These are phyloP conservation scores for Limnothrissa miodon DNA, from an alignment of 2,113 vertebrate genomes.

Conservation along the genomic window DNA sequence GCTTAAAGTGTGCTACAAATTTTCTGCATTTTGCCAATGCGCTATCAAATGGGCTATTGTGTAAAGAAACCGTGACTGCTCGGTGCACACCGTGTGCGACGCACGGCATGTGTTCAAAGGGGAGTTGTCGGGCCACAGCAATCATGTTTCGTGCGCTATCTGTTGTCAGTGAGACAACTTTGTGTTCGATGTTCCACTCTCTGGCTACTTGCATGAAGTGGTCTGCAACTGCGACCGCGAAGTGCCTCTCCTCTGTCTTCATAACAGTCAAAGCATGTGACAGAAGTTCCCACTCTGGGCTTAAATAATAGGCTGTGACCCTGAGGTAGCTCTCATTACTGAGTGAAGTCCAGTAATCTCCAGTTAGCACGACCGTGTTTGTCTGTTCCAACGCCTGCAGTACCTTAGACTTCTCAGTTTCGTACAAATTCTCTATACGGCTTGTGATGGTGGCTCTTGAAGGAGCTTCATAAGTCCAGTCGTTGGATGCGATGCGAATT, in stretches of 20 bases:
- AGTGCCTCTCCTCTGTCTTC: constrained; percentile 19
- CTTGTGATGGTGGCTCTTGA: constrained; percentile 16
- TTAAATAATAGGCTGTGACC: constrained; percentile 24
- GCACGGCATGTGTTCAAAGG: too few species aligned
- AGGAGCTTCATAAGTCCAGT: constrained; percentile 22
- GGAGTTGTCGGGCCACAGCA: too few species aligned
- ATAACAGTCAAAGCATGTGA: constrained; percentile 20
- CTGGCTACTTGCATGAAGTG: not conserved
- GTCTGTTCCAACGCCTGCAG: constrained; percentile 19
- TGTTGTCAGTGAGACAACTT: too few species aligned
- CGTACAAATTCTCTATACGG: constrained; percentile 2
- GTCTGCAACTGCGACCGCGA: constrained; percentile 7
- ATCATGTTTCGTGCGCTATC: too few species aligned
- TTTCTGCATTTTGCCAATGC: not conserved
- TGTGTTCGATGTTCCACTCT: not conserved
- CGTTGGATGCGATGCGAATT: constrained; percentile 32
- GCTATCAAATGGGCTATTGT: constrained; percentile 18
- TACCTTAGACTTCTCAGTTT: not conserved
- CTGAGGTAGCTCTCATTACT: constrained; percentile 26
- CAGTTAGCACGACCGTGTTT: not conserved
- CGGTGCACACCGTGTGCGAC: too few species aligned
- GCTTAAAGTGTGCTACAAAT: constrained; percentile 5
- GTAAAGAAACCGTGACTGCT: too few species aligned
- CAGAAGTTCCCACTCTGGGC: not conserved
- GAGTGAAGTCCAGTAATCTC: constrained; percentile 27